Base-by-base conservation (phyloP, 2,888 invertebrate genomes). In the Cantharis rustica region DNA sequence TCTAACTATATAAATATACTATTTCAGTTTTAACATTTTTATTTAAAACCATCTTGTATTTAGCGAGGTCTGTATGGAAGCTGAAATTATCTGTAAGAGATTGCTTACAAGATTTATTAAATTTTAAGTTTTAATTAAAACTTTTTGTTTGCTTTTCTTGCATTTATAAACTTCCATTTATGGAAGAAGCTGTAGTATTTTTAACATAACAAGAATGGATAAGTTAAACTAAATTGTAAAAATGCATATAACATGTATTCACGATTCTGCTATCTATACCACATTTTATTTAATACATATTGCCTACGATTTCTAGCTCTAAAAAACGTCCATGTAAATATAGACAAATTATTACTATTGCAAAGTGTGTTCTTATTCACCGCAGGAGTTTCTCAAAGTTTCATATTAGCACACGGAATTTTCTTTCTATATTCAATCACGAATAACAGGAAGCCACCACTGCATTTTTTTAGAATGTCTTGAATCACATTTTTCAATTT, bases 1-100 rank as follows among this genome's bases (percentile, higher is more conserved):
- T n/a, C 11, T 47, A 47, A 31, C 31, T 73, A 77, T 79, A 73
- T 80, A 75, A 75, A 73, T 75, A 80, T 75, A 73, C 71, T 66
- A 68, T 20, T 71, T 16, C 69, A 66, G 26, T 63, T 61, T 73
- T 68, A 26, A 69, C 69, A 27, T 68, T 76, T 71, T 26, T 72
- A 72, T 75, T 75, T 77, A 62, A 68, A 31, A 16, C 16, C 27
- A 47, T 13, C 17, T 69, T 16, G n/a, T 16, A 31, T 16, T 61
- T 47, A 23, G 7, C 20, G 13, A 61, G 15, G 26, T 71, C 23
- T 69, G 13, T 16, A 26, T 61, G 62, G 4, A 71, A 71, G 62
- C 61, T 62, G 20, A 16, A 62, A 66, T 66, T 66, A 20, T 66
- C 23, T 64, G 20, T 66, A 9, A 10, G 10, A 66, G 20, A 66